Percentiles rank a stretch among this genome's conserved stretches.
Evolutionary conservation across 30 jellyfish, hydroid and myxozoan species (phyloP).

Genomic region (Chrysaora quinquecirrha): DNA sequence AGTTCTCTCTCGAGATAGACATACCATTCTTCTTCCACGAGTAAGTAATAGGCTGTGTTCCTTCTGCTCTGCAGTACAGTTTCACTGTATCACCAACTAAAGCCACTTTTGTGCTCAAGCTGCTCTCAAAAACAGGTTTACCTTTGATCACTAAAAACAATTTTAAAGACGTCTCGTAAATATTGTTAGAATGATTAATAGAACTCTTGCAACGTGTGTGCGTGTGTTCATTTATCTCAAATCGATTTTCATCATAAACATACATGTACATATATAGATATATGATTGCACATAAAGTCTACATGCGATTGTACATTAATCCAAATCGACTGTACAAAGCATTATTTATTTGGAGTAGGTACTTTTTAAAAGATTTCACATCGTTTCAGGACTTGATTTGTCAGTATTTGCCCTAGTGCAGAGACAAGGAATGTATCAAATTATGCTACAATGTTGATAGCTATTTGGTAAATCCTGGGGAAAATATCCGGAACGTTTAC

Average conservation of each 20-base stretch:
- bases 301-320: background rate
- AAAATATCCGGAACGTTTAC: background rate
- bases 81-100: conserved; percentile 2
- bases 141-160: conserved; percentile 28
- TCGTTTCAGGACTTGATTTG: too few relatives aligned
- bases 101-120: background rate
- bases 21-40: conserved; percentile 62
- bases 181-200: background rate
- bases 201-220: background rate
- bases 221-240: too few relatives aligned
- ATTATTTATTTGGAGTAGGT: background rate
- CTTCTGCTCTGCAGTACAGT: conserved; percentile 35
- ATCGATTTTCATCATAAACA: too few relatives aligned
- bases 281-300: background rate
- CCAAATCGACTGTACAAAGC: background rate
- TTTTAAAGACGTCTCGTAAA: too few relatives aligned
- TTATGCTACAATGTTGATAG: background rate
- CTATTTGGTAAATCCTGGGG: background rate
- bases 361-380: too few relatives aligned
- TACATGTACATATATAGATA: too few relatives aligned
- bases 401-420: background rate
- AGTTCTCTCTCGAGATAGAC: background rate
- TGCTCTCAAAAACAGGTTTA: conserved; percentile 26
- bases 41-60: conserved; percentile 57
- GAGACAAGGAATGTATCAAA: background rate